Evolutionary conservation across 2,888 invertebrate species (phyloP).

Genomic region (Rhagophthalmus giganteus): DNA sequence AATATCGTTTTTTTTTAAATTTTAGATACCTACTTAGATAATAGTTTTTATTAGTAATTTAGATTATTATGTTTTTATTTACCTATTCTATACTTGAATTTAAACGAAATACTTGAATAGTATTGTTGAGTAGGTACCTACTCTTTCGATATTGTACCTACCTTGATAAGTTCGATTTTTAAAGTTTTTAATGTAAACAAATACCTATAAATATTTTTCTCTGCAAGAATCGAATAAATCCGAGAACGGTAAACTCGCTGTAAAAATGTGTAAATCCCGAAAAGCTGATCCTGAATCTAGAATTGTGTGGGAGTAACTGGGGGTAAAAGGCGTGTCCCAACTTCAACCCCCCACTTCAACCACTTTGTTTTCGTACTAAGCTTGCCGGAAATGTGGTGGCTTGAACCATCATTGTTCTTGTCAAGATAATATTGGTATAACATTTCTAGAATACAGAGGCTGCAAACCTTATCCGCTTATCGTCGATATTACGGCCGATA

Average conservation of each 20-base stretch:
- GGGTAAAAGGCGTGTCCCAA: constrained; percentile 36
- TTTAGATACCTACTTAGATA: too few relatives aligned
- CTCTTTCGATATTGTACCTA: too few relatives aligned
- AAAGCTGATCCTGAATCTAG: constrained; percentile 36
- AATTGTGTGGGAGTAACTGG: constrained; percentile 44
- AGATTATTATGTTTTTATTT: too few relatives aligned
- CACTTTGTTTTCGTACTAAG: constrained; percentile 56
- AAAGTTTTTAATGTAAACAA: too few relatives aligned
- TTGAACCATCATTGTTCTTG: constrained; percentile 58
- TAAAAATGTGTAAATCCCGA: constrained; percentile 29
- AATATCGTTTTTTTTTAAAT: too few relatives aligned
- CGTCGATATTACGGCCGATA: constrained; percentile 16
- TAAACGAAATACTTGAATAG: too few relatives aligned
- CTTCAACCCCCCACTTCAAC: constrained; percentile 47
- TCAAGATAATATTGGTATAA: constrained; percentile 58
- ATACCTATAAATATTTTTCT: too few relatives aligned
- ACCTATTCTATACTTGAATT: too few relatives aligned
- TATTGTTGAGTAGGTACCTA: too few relatives aligned
- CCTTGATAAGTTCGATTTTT: too few relatives aligned
- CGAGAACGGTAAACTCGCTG: constrained; percentile 21
- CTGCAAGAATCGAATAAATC: too few relatives aligned
- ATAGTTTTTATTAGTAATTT: too few relatives aligned
- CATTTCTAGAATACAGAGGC: constrained; percentile 48
- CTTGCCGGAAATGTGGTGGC: constrained; percentile 57
- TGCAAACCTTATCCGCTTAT: constrained; percentile 27